Conservation (phyloP, 2,113 vertebrate genomes). For the Equus quagga region DNA sequence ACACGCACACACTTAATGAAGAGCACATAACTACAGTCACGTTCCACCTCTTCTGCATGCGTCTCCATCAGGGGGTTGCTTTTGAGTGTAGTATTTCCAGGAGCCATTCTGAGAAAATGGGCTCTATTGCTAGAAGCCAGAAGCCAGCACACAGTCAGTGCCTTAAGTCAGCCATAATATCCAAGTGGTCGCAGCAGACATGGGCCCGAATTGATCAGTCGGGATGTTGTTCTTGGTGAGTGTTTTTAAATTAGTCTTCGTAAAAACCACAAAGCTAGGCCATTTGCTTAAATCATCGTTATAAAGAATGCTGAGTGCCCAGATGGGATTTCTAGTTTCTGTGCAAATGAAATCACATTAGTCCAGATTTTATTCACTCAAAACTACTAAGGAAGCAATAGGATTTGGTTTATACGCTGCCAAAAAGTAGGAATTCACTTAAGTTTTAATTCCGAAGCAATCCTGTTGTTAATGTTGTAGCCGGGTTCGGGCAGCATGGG, state of each 20-base stretch:
- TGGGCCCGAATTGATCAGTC: neutral
- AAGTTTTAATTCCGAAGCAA: conserved; percentile 92
- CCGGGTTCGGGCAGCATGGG: conserved; percentile 86
- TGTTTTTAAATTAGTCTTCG: conserved; percentile 55
- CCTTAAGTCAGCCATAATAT: neutral
- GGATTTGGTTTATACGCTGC: conserved; percentile 80
- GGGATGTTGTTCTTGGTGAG: conserved; percentile 56
- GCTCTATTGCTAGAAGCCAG: neutral
- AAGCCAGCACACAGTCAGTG: conserved; percentile 2
- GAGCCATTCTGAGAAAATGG: neutral
- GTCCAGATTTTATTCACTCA: conserved; percentile 77
- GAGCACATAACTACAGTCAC: neutral
- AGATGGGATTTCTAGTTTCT: conserved; percentile 78
- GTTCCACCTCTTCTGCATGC: neutral
- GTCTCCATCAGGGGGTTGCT: neutral
- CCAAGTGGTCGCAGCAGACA: neutral
- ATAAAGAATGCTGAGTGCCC: conserved; percentile 77
- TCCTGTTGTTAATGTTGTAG: conserved; percentile 93
- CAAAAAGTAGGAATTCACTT: conserved; percentile 89
- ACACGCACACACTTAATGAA: neutral
- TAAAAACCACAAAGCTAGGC: conserved; percentile 75
- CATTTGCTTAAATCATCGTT: conserved; percentile 70
- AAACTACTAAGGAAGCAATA: conserved; percentile 80
- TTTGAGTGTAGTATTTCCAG: neutral
- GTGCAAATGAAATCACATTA: conserved; percentile 80